A percentile compares a stretch with the other conserved stretches of the same genome.
These are phyloP conservation scores for Corythornis cristatus DNA, from an alignment of 2,113 vertebrate species.

Conservation along the genomic window DNA sequence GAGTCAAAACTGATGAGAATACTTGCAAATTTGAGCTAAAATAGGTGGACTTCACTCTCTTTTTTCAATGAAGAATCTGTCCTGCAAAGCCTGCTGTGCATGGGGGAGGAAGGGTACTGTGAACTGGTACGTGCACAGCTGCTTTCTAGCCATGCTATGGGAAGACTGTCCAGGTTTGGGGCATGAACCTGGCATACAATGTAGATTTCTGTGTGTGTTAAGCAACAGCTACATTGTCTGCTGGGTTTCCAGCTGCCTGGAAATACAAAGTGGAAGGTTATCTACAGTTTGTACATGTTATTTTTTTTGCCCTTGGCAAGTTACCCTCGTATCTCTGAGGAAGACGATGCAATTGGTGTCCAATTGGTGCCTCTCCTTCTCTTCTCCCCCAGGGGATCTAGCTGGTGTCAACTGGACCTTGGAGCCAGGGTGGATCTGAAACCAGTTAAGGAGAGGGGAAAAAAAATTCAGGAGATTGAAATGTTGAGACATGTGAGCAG, in stretches of 20 bases:
- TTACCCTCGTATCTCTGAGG: not conserved
- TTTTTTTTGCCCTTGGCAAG: not conserved
- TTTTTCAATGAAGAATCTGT: not conserved
- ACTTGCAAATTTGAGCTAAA: not conserved
- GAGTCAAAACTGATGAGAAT: not conserved
- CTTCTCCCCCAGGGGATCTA: not conserved
- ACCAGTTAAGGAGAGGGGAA: not conserved
- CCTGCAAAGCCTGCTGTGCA: not conserved
- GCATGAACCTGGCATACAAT: conserved; percentile 99
- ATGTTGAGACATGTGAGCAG: not conserved
- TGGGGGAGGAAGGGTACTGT: not conserved
- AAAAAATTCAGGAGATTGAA: not conserved
- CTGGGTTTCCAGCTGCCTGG: conserved; percentile 98
- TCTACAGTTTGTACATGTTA: not conserved
- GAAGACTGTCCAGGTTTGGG: conserved; percentile 72
- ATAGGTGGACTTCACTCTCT: not conserved
- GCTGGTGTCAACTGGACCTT: not conserved
- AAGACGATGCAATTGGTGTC: not conserved
- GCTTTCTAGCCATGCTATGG: not conserved
- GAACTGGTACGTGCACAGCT: not conserved
- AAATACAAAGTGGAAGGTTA: conserved; percentile 58
- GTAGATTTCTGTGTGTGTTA: conserved; percentile 99
- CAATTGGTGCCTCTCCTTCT: not conserved
- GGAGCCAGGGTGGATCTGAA: not conserved
- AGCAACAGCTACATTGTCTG: conserved; percentile 99